Evolutionary conservation across 35 echinoderm and acorn worm genomes (phyloP), one percentile per base, ranked within the genome.

Genomic region (Holothuria glaberrima): DNA sequence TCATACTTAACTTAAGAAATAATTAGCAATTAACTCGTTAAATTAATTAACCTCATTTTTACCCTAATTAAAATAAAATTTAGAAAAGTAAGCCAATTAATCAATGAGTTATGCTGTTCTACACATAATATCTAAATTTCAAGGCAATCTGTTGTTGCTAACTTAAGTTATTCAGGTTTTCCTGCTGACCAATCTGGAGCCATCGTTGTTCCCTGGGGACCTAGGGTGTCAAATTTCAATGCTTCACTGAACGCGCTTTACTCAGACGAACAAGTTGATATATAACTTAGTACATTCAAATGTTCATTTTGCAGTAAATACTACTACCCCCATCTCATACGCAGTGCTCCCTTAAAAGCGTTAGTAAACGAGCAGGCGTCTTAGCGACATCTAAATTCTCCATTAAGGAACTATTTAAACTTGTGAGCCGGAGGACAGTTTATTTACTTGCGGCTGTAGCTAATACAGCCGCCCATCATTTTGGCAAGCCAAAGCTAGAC

Each of bases 41-140:
- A 68, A 68, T 68, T 24, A 68, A 68, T 68, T 22, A 68, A 68
- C 64, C 64, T 16, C 64, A 68, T 68, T 68, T 68, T 68, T 19
- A 68, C 64, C 64, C 64, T 68, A 68, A 68, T 68, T 24, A 68
- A 68, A 68, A 68, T 68, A 19, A 68, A 68, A 68, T 6, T 68
- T 10, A 20, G 64, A 68, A 68, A 68, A 68, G 9, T 68, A 26
- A 68, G 64, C 64, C 22, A 68, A 68, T 64, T 14, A 64, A 64
- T 22, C n/a, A 68, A 68, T 68, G 64, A 6, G n/a, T 68, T 10
- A 20, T 68, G 6, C n/a, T 68, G 1, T 68, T 68, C 64, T 68
- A 19, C 64, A 68, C 64, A 68, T 22, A 68, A 28, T 26, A 68
- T 19, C 64, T 28, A 68, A 68, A 25, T 68, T 68, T 68, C 64